Conservation (phyloP, 2,797 vertebrate species). For the Rhynchonycteris naso region DNA sequence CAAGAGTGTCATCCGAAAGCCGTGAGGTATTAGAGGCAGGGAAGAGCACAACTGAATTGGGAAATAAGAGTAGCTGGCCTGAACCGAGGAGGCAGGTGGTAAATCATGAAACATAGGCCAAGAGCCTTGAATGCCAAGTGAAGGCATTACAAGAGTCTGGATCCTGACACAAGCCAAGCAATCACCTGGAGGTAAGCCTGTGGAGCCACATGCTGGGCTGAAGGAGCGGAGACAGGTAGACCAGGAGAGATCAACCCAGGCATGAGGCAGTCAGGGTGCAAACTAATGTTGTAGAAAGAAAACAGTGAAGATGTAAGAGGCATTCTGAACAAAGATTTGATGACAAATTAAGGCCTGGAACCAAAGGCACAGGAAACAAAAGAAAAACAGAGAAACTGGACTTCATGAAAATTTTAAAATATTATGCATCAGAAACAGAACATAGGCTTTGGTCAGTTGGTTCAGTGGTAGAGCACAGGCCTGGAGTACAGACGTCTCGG, state of each 20-base stretch:
- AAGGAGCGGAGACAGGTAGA: neutral
- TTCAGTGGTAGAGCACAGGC: no score
- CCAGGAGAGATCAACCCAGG: neutral
- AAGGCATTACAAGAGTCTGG: neutral
- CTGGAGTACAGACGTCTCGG: no score
- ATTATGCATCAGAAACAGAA: no score
- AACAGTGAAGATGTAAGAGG: neutral
- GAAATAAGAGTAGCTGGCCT: neutral
- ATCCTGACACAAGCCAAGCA: neutral
- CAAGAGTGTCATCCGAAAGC: rapidly evolving
- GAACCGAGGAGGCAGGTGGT: neutral
- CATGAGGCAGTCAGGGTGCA: neutral
- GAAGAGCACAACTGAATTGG: neutral
- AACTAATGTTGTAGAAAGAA: neutral
- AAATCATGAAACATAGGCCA: rapidly evolving
- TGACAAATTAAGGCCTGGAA: neutral
- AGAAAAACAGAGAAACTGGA: neutral
- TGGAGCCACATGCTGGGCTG: rapidly evolving
- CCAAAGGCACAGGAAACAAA: neutral
- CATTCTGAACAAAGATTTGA: neutral
- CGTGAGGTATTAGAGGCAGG: rapidly evolving
- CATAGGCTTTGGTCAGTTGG: no score
- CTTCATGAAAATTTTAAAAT: neutral
- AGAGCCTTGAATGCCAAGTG: neutral
- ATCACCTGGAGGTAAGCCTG: neutral